Base-by-base conservation (phyloP, 2,113 vertebrate species). In the Elanoides forficatus region DNA sequence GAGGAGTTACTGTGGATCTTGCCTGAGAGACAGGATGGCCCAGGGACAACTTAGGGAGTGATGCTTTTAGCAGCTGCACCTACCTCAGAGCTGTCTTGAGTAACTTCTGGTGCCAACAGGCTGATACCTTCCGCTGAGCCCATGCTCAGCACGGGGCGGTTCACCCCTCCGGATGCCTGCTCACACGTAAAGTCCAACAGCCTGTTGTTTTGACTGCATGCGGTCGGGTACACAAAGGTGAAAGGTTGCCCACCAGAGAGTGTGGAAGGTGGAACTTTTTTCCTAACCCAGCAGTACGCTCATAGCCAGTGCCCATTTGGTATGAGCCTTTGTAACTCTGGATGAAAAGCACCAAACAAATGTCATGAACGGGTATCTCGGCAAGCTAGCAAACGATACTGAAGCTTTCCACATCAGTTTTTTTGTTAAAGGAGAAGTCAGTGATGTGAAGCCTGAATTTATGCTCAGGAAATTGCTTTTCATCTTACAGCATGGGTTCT, bases 391-490 rank as follows among this genome's bases (percentile, higher is more conserved):
- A 85, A 71, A 42, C 63, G 18, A 29, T 60, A 30, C 34, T 36
- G 53, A 68, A 79, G 12, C 60, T 85, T 94, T 93, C 73, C 32
- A 71, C 17, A 1, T 67, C 32, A 29, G 4, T 13, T 76, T 81
- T 81, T 89, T 75, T 90, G 19, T 80, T 82, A 60, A 85, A 93
- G 50, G 50, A 87, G 74, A 82, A 90, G 63, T 42, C 1, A 15
- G 62, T 86, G 66, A 76, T 78, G 50, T 66, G 71, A 75, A 95
- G 27, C 72, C 83, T 56, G 53, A 93, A 92, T 92, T 90, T 95
- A 60, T 80, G 55, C 63, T 91, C n/a, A 80, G 82, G 71, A 88
- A 92, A 90, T 92, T 88, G 72, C 63, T 86, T 95, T 88, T 95
- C 66, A 81, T 91, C 47, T 52, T 95, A 15, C 29, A 81, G 47